Base-by-base conservation (phyloP, 1,140 invertebrate species). In the Harpegnathos saltator region DNA sequence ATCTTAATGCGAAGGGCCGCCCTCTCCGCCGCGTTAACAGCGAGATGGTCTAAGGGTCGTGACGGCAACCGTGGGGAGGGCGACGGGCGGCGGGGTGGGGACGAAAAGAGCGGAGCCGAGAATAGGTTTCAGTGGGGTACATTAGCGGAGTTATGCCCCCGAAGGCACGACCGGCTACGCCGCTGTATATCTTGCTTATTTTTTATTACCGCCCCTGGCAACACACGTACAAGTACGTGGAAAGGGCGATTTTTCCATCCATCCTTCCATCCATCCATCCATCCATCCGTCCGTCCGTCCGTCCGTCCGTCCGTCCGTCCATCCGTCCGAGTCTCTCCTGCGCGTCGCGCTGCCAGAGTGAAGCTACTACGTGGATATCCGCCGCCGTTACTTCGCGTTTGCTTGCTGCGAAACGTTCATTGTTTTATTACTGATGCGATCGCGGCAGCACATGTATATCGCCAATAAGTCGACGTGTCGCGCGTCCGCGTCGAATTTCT, bases 131-230 rank as follows among this genome's bases (percentile, higher is more conserved):
- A 86, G 74, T 84, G 84, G 87, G 87, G 88, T 92, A 91, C 92
- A 91, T 93, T 93, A 92, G 90, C 89, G 85, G 88, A 91, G 87
- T 91, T 92, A 92, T 90, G 86, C 89, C 89, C 91, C 87, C 85
- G 73, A 71, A 90, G 90, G 90, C 88, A 84, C 71, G 85, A 68
- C 85, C 81, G 77, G 85, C 82, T 83, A 33, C 85, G 88, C 87
- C 85, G 88, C 86, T 59, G 91, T 93, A 92, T 92, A 92, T 92
- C 92, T 90, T 91, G 85, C 83, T 92, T 92, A 92, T 92, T 93
- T 93, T 92, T 92, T 92, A 91, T 92, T 89, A 91, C 85, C 85
- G 83, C 87, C 84, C 84, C 86, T 83, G 85, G 84, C 85, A 87
- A 87, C 84, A 87, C 84, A 71, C 48, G 50, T 54, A 73, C 17